phyloP scores from a whole-genome alignment of 2,888 invertebrate species.

The Mythimna ferrago region DNA sequence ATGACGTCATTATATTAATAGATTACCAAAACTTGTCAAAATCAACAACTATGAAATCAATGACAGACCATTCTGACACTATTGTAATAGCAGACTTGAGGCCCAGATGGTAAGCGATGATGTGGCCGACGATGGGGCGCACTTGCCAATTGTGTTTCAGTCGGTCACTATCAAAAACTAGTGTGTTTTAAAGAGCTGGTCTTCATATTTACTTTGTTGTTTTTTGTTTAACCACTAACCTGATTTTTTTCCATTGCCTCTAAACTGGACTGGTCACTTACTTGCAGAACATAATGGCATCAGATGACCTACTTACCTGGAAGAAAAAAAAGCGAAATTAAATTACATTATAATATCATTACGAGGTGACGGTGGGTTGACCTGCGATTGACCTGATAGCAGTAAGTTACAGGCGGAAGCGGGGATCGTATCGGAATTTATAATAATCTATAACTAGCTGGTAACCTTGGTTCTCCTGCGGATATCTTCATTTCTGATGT shows the following conservation, averaged over 20 bases:
- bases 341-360: slow-evolving; percentile 88
- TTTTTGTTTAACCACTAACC: slow-evolving; percentile 22
- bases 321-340: slow-evolving; percentile 81
- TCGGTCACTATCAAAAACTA: too few species aligned
- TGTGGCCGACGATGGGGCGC: too few species aligned
- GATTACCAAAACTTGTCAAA: too few species aligned
- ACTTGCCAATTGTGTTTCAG: too few species aligned
- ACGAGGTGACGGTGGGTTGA: slow-evolving; percentile 80
- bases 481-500: too few species aligned
- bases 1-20: too few species aligned
- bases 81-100: too few species aligned
- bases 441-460: too few species aligned
- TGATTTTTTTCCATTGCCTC: slow-evolving; percentile 27
- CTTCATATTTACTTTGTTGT: background rate
- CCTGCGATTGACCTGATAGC: slow-evolving; percentile 81
- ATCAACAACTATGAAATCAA: too few species aligned
- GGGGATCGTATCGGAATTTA: slow-evolving; percentile 14
- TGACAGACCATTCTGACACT: too few species aligned
- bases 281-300: slow-evolving; percentile 49
- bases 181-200: background rate
- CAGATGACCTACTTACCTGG: slow-evolving; percentile 86
- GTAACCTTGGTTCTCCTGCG: too few species aligned
- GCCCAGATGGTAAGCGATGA: too few species aligned
- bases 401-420: slow-evolving; percentile 65
- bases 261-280: slow-evolving; percentile 35